Conservation (phyloP, 1,140 invertebrate species). For the Dinoponera quadriceps region DNA sequence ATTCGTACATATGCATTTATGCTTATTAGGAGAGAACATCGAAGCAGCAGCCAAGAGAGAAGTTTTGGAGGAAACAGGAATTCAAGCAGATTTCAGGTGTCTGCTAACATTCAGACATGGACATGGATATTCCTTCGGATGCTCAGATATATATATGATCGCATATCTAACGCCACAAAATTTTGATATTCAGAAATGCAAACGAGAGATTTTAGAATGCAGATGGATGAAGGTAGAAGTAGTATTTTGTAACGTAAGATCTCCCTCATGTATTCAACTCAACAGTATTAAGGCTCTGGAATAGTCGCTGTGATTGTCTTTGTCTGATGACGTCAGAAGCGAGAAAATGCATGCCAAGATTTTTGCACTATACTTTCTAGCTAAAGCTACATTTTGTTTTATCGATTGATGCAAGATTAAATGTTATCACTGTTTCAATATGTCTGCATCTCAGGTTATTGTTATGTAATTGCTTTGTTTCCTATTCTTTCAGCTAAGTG, state of each 20-base stretch:
- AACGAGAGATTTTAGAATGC: slow-evolving; percentile 91
- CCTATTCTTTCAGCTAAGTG: slow-evolving; percentile 87
- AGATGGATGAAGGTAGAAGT: slow-evolving; percentile 91
- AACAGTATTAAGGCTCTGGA: slow-evolving; percentile 34
- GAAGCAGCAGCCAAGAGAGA: slow-evolving; percentile 92
- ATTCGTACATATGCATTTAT: background rate
- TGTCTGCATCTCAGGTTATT: background rate
- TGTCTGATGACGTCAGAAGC: too few relatives aligned
- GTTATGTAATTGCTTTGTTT: slow-evolving; percentile 24
- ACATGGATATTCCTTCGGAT: slow-evolving; percentile 90
- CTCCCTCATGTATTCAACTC: background rate
- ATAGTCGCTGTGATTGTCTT: too few relatives aligned
- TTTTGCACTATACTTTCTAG: too few relatives aligned
- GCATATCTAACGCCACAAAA: slow-evolving; percentile 90
- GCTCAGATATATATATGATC: slow-evolving; percentile 94
- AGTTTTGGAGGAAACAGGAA: slow-evolving; percentile 95
- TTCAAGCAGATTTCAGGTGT: slow-evolving; percentile 91
- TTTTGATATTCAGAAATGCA: slow-evolving; percentile 88
- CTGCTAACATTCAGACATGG: slow-evolving; percentile 92
- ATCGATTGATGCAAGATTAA: too few relatives aligned
- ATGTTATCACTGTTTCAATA: too few relatives aligned
- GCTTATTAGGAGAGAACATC: slow-evolving; percentile 91
- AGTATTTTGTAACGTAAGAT: slow-evolving; percentile 4
- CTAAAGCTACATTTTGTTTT: too few relatives aligned
- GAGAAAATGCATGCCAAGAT: too few relatives aligned